These are phyloP conservation scores for Pandion haliaetus DNA, from an alignment of 2,113 vertebrate species.

Conservation along the genomic window DNA sequence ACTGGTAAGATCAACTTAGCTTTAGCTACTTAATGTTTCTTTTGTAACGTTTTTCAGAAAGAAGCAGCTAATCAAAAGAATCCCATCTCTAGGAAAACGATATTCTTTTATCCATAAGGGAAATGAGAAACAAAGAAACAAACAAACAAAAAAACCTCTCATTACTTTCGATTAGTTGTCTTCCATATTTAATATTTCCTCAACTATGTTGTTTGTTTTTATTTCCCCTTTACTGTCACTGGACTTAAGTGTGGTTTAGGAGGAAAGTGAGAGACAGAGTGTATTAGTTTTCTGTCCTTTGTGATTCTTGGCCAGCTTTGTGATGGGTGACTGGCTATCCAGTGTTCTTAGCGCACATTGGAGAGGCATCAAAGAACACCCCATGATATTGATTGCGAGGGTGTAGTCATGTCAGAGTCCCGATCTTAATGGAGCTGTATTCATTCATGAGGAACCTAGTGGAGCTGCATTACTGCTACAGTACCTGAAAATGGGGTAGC, in stretches of 20 bases:
- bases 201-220: background rate
- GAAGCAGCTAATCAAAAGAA: background rate
- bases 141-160: accelerated
- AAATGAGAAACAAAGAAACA: background rate
- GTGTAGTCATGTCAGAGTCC: background rate
- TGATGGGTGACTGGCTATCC: background rate
- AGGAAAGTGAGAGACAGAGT: background rate
- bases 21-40: background rate
- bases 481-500: background rate
- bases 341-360: background rate
- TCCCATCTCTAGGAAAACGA: background rate
- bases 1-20: background rate
- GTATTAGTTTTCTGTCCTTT: background rate
- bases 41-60: background rate
- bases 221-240: background rate
- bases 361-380: background rate
- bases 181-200: background rate
- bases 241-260: background rate
- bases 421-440: background rate
- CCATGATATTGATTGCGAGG: accelerated
- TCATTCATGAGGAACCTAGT: background rate
- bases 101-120: too few species aligned
- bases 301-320: background rate
- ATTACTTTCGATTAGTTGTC: background rate
- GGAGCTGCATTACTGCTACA: background rate